These are phyloP conservation scores for Scolanthus callimorphus DNA, from an alignment of 92 coral and sea anemone species.

Conservation along the genomic window DNA sequence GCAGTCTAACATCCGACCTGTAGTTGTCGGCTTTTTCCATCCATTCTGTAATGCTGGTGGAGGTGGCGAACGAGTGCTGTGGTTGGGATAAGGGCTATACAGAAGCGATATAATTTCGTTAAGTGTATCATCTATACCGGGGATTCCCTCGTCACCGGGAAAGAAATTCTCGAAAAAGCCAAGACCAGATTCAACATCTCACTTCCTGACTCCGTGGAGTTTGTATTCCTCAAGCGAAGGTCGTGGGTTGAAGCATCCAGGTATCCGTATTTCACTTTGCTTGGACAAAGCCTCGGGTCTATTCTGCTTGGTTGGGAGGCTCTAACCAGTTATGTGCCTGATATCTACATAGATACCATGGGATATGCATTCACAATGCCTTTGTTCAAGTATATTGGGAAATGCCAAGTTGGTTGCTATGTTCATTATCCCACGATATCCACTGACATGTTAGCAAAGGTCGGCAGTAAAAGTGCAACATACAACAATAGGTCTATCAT, in stretches of 20 bases:
- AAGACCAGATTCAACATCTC: constrained; percentile 83
- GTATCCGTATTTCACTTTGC: constrained; percentile 85
- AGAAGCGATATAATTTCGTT: constrained; percentile 79
- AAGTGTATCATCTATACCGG: constrained; percentile 94
- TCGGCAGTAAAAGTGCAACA: constrained; percentile 71
- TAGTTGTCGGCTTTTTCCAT: constrained; percentile 93
- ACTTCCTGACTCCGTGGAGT: constrained; percentile 74
- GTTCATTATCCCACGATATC: constrained; percentile 98
- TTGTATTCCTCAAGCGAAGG: constrained; percentile 82
- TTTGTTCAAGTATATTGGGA: constrained; percentile 87
- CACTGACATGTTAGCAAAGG: constrained; percentile 92
- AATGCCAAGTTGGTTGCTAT: constrained; percentile 97
- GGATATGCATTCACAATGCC: constrained; percentile 97
- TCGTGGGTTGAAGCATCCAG: constrained; percentile 88
- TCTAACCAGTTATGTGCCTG: constrained; percentile 73
- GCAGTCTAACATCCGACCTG: constrained; percentile 51
- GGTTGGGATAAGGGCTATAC: constrained; percentile 98
- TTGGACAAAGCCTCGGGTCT: constrained; percentile 96
- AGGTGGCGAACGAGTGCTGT: constrained; percentile 95
- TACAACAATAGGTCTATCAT: constrained; percentile 95
- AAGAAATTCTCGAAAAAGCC: constrained; percentile 83
- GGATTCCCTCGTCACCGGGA: constrained; percentile 44
- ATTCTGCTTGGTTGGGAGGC: constrained; percentile 96
- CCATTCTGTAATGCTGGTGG: constrained; percentile 99
- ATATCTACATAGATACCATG: constrained; percentile 92